Evolutionary conservation across 2,888 invertebrate species (phyloP).

Genomic region (Eupithecia tripunctaria): DNA sequence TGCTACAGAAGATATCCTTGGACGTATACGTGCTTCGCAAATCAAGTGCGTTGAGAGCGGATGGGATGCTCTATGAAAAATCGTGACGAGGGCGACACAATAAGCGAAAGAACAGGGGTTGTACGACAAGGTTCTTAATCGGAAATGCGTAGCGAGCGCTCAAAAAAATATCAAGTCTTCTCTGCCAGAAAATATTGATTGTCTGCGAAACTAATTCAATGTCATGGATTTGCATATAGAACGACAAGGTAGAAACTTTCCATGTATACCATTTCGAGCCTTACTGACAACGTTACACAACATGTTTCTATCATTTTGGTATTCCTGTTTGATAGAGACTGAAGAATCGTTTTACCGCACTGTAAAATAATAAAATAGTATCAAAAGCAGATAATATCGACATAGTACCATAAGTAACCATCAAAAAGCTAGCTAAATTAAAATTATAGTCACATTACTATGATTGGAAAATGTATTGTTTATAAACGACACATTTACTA

Average conservation of each 20-base stretch:
- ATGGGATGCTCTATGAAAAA: slow-evolving; percentile 79
- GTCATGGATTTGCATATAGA: slow-evolving; percentile 48
- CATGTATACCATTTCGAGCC: slow-evolving; percentile 21
- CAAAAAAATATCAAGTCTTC: slow-evolving; percentile 44
- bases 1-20: slow-evolving; percentile 45
- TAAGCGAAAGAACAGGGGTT: slow-evolving; percentile 67
- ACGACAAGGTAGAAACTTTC: slow-evolving; percentile 44
- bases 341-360: neutral
- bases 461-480: neutral
- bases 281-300: slow-evolving; percentile 23
- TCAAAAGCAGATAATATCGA: neutral
- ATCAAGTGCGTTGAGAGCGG: slow-evolving; percentile 82
- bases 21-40: slow-evolving; percentile 77
- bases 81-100: slow-evolving; percentile 80
- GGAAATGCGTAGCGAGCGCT: slow-evolving; percentile 64
- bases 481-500: neutral
- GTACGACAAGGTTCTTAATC: slow-evolving; percentile 73
- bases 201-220: slow-evolving; percentile 45
- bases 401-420: neutral
- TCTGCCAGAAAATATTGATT: slow-evolving; percentile 32
- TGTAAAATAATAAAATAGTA: neutral
- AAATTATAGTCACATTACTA: neutral
- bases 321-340: neutral
- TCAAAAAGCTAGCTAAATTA: neutral
- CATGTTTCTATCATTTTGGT: slow-evolving; percentile 19